Evolutionary conservation across 2,888 invertebrate species (phyloP), one percentile per base, ranked within the genome.

Genomic region (Orthosia cruda): DNA sequence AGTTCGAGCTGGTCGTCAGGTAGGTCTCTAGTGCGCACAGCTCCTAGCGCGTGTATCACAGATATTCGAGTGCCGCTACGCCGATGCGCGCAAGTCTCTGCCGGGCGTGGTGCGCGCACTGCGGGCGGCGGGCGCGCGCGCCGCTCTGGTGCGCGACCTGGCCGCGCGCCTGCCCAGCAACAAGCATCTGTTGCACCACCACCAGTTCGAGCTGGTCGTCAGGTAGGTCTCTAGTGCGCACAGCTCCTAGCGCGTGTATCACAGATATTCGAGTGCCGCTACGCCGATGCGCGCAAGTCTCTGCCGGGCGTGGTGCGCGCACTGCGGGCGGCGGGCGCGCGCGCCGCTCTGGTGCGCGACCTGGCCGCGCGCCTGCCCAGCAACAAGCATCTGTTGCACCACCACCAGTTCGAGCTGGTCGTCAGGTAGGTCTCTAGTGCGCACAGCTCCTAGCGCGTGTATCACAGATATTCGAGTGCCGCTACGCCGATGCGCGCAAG

Each of bases 1-100:
- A 99, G 97, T 99, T 99, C 95, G 99, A 99, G 94, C 97, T 87
- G 18, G 88, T 84, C 16, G 82, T 83, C 77, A 70, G 85, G 84
- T 87, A 49, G 16, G 23, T 26, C n/a, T 3, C 13, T 26, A 26
- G 26, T 26, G 26, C 26, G 3, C 26, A 26, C 90, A 98, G 98
- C 99, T 99, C 59, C 96, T 99, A 65, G 98, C 63, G 98, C 98
- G 91, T 99, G 99, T 95, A 98, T 99, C 71, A 98, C 98, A 83
- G 99, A 99, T 99, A 88, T 99, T 99, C 95, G 99, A 86, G 98
- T n/a, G n/a, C n/a, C n/a, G n/a, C n/a, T n/a, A n/a, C n/a, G n/a
- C n/a, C n/a, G n/a, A n/a, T n/a, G n/a, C n/a, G n/a, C n/a, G n/a
- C n/a, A n/a, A n/a, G n/a, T n/a, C n/a, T n/a, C n/a, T n/a, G n/a